Evolutionary conservation across 2,113 vertebrate species (phyloP), one percentile per base, ranked within the genome.

Genomic region (Hippocampus abdominalis): DNA sequence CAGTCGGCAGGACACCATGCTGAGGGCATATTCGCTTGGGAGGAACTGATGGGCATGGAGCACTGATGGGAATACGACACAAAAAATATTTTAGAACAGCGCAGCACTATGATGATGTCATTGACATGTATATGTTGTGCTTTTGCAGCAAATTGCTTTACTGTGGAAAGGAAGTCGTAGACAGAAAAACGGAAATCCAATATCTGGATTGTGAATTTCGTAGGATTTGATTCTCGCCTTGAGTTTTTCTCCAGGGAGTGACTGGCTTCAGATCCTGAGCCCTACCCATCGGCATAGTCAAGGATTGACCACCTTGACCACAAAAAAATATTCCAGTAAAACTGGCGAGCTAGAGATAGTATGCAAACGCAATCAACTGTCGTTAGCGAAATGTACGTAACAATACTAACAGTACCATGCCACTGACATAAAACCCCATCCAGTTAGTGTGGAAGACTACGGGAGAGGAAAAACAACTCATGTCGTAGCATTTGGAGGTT

Each of bases 11-110:
- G 97, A 99, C 64, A 99, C 97, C 90, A 99, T 91, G 89, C 96
- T 99, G 74, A 99, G 95, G 25, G 97, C 94, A 0, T 98, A 99
- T 57, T 99, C 97, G 0, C 96, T 97, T 70, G 95, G 97, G 65
- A 99, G 94, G 76, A 98, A 98, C 89, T 99, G 97, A 87, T 99
- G 97, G 63, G 96, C 97, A 0, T 99, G 97, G 62, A 99, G 94
- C 68, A 98, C 97, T 99, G 74, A 69, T 9, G 49, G 57, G 61
- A 10, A 75, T 2, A 70, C 23, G 71, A 15, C 27, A 59, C n/a
- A 44, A 44, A 32, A 64, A 64, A 15, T 44, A 44, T 9, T 21
- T 62, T 62, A 62, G n/a, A 23, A 25, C 12, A 46, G 23, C 63
- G 16, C 12, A 46, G 23, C 63, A 20, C 42, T 9, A 46, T 15